A percentile compares a stretch with the other conserved stretches of the same genome.
Evolutionary conservation across 2,888 invertebrate genomes (phyloP).

Genomic region (Parasteatoda lunata): DNA sequence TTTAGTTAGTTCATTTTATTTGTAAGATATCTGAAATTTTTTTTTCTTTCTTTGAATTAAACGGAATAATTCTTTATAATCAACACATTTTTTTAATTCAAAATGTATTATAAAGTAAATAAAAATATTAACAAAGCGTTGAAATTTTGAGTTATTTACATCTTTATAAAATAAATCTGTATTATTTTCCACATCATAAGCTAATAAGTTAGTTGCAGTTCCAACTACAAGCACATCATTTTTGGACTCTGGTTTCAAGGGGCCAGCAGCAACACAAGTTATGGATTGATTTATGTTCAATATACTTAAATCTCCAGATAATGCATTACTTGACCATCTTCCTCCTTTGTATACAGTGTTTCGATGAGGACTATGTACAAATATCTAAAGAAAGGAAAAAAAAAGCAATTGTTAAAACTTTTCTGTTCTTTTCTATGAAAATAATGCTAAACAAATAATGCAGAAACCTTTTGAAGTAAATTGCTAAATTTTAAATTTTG

Average conservation of each 20-base stretch:
- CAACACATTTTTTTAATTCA: too few species aligned
- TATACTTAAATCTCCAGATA: conserved; percentile 76
- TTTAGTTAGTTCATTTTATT: too few species aligned
- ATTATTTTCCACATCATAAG: conserved; percentile 93
- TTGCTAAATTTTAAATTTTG: too few species aligned
- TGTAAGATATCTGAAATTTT: too few species aligned
- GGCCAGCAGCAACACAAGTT: conserved; percentile 84
- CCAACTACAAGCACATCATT: conserved; percentile 87
- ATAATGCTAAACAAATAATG: too few species aligned
- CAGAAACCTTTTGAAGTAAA: too few species aligned
- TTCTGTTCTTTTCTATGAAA: background rate
- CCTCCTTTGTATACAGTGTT: conserved; percentile 78
- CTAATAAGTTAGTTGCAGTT: conserved; percentile 83
- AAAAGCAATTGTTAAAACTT: background rate
- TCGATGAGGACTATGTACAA: conserved; percentile 88
- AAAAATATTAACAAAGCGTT: too few species aligned
- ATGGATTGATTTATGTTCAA: conserved; percentile 88
- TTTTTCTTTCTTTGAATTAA: too few species aligned
- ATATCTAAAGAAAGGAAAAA: conserved; percentile 77
- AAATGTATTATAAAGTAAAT: too few species aligned
- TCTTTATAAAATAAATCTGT: conserved; percentile 93
- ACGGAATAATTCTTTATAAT: too few species aligned
- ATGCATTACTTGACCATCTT: conserved; percentile 76
- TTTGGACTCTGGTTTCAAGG: conserved; percentile 79
- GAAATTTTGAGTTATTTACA: conserved; percentile 73